These are phyloP conservation scores for Sturnira hondurensis DNA, from an alignment of 2,113 vertebrate species.

Conservation along the genomic window DNA sequence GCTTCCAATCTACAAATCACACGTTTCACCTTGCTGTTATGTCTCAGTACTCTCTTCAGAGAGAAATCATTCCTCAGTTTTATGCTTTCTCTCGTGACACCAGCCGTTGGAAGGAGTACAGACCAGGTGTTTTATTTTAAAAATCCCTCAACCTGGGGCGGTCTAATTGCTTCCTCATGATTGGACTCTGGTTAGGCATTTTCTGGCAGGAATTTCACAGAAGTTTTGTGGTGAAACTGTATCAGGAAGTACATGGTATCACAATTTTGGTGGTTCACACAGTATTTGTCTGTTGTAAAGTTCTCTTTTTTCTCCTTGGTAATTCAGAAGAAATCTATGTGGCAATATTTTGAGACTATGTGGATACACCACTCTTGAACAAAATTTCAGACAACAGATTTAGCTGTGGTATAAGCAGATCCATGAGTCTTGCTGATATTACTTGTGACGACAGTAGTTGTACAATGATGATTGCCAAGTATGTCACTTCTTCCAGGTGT, in stretches of 20 bases:
- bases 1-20: not conserved
- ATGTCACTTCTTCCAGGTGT: not conserved
- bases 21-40: not conserved
- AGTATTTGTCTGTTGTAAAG: not conserved
- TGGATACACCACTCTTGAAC: not conserved
- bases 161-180: not conserved
- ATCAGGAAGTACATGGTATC: not conserved
- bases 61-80: not conserved
- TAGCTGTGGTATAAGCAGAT: no score
- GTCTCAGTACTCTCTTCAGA: not conserved
- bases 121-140: not conserved
- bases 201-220: not conserved
- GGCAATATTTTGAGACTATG: not conserved
- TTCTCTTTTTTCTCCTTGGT: not conserved
- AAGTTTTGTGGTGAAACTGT: not conserved
- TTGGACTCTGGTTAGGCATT: not conserved
- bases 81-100: not conserved
- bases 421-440: not conserved
- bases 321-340: not conserved
- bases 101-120: not conserved
- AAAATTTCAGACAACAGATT: not conserved
- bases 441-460: not conserved
- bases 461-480: not conserved
- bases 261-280: not conserved
- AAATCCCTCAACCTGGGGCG: not conserved